A percentile compares a stretch with the other conserved stretches of the same genome.
Evolutionary conservation across 2,797 vertebrate species (phyloP).

Genomic region (Mormyrus hasselquistii): DNA sequence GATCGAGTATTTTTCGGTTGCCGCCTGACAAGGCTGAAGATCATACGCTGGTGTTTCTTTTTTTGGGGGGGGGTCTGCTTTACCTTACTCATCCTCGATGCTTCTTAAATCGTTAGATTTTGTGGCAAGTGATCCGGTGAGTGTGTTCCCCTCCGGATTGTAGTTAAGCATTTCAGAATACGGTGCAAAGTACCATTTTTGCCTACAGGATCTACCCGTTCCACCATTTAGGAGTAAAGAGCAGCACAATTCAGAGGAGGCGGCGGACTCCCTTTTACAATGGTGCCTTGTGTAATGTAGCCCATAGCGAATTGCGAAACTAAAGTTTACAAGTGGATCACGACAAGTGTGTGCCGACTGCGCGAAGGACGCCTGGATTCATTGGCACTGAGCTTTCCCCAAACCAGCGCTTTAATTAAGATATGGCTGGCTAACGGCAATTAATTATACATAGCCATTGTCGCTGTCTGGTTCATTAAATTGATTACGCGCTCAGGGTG

Average conservation of each 20-base stretch:
- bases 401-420: constrained; percentile 3
- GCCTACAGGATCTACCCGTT: background rate
- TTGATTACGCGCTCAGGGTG: background rate
- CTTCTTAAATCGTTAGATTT: constrained; percentile 21
- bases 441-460: constrained; percentile 14
- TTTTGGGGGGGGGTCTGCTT: background rate
- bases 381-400: background rate
- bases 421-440: background rate
- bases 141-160: background rate
- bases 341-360: background rate
- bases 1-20: background rate
- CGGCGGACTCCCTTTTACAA: background rate
- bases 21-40: constrained; percentile 18
- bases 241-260: background rate
- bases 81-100: constrained; percentile 22
- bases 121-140: constrained; percentile 31
- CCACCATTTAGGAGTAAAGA: background rate
- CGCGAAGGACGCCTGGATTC: background rate
- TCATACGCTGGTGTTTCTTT: background rate
- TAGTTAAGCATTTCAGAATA: background rate
- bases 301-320: constrained; percentile 55
- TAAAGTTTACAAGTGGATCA: constrained; percentile 20
- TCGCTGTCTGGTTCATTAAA: background rate
- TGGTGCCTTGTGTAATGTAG: constrained; percentile 54
- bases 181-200: background rate